phyloP scores from a whole-genome alignment of 2,888 invertebrate species.

The Chirona hameri region DNA sequence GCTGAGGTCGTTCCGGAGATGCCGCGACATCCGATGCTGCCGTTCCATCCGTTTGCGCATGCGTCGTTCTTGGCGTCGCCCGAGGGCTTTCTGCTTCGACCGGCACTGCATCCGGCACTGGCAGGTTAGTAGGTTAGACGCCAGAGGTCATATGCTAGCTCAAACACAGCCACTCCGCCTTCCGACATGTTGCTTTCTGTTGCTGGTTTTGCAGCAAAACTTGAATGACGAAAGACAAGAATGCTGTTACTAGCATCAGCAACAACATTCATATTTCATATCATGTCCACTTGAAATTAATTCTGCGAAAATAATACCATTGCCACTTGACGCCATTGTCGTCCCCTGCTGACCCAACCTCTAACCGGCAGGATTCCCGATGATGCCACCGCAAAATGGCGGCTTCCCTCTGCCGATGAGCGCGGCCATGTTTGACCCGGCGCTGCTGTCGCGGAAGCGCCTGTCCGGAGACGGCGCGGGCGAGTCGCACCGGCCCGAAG shows the following conservation, averaged over 20 bases:
- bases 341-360: neutral
- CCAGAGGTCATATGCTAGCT: no score
- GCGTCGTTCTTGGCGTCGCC: neutral
- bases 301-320: no score
- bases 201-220: no score
- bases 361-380: neutral
- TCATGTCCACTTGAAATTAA: no score
- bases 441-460: constrained; percentile 33
- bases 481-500: constrained; percentile 54
- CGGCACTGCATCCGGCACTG: constrained; percentile 3
- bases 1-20: constrained; percentile 38
- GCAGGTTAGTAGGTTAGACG: neutral
- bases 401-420: neutral
- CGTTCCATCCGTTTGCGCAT: constrained; percentile 38
- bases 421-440: constrained; percentile 7
- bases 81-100: neutral
- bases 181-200: no score
- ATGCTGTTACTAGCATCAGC: no score
- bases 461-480: constrained; percentile 35
- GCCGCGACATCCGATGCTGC: constrained; percentile 38
- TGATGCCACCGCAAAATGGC: neutral
- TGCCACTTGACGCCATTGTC: no score
- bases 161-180: no score
- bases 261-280: no score
- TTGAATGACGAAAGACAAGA: no score